Evolutionary conservation across 2,797 vertebrate genomes (phyloP).

Genomic region (Antennarius maculatus): DNA sequence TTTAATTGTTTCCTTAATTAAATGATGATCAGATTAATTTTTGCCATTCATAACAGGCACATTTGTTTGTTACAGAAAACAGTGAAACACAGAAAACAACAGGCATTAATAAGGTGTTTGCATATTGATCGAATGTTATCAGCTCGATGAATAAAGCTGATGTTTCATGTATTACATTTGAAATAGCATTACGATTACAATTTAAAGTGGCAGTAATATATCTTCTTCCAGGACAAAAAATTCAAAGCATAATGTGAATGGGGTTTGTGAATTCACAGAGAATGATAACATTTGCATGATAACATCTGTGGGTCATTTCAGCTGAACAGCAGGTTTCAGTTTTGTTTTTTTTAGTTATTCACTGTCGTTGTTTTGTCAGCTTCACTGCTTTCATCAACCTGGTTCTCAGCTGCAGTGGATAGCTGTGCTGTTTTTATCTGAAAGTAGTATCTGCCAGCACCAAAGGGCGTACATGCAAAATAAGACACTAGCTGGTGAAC

Average conservation of each 20-base stretch:
- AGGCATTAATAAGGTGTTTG: constrained; percentile 3
- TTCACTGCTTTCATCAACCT: no score
- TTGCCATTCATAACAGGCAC: constrained; percentile 10
- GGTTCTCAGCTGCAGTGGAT: background rate
- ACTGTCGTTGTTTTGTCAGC: no score
- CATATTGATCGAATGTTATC: background rate
- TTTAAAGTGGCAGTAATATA: no score
- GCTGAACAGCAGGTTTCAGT: no score
- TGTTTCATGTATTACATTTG: background rate
- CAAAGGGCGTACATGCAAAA: background rate
- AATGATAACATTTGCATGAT: no score
- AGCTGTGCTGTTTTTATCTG: background rate
- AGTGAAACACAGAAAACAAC: constrained; percentile 2
- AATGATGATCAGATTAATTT: constrained; percentile 22
- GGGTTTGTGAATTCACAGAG: no score
- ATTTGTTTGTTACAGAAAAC: constrained; percentile 10
- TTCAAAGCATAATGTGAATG: no score
- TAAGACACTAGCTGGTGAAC: background rate
- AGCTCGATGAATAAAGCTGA: background rate
- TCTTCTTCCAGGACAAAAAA: no score
- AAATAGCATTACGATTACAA: no score
- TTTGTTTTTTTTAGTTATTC: no score
- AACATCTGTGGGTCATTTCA: no score
- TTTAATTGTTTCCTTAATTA: constrained; percentile 34
- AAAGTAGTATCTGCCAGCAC: background rate